A percentile compares a stretch with the other conserved stretches of the same genome.
Conservation (phyloP, 2,888 invertebrate genomes). For the Shargacucullia verbasci region DNA sequence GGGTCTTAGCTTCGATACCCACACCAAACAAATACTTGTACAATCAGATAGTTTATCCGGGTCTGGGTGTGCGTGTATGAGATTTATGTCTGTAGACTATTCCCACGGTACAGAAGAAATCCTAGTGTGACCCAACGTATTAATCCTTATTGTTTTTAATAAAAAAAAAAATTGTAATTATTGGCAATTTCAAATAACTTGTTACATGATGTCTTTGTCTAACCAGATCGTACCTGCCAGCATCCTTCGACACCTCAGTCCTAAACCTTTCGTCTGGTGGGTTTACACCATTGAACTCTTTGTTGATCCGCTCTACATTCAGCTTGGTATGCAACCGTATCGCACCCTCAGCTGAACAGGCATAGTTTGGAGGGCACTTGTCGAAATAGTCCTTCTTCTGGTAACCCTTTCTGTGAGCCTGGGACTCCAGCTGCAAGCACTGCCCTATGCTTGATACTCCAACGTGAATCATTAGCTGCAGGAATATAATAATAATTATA, state of each 20-base stretch:
- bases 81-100: no score
- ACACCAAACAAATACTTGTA: no score
- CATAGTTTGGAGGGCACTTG: slow-evolving; percentile 77
- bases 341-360: slow-evolving; percentile 74
- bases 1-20: no score
- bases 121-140: no score
- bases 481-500: not conserved
- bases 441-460: slow-evolving; percentile 92
- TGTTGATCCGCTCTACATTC: slow-evolving; percentile 83
- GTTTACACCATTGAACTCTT: slow-evolving; percentile 79
- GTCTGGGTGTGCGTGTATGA: no score
- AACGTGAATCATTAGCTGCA: slow-evolving; percentile 92
- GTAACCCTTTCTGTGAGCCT: slow-evolving; percentile 90
- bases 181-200: no score
- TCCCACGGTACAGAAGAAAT: no score
- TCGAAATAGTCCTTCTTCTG: slow-evolving; percentile 86
- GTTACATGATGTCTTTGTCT: no score
- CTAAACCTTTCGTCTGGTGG: slow-evolving; percentile 58
- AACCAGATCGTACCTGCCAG: slow-evolving; percentile 89
- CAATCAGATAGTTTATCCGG: no score
- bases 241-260: slow-evolving; percentile 87
- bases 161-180: no score
- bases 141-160: no score
- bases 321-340: slow-evolving; percentile 85
- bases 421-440: slow-evolving; percentile 91